Conservation (phyloP, 2,797 vertebrate genomes). For the Adrianichthys oophorus region DNA sequence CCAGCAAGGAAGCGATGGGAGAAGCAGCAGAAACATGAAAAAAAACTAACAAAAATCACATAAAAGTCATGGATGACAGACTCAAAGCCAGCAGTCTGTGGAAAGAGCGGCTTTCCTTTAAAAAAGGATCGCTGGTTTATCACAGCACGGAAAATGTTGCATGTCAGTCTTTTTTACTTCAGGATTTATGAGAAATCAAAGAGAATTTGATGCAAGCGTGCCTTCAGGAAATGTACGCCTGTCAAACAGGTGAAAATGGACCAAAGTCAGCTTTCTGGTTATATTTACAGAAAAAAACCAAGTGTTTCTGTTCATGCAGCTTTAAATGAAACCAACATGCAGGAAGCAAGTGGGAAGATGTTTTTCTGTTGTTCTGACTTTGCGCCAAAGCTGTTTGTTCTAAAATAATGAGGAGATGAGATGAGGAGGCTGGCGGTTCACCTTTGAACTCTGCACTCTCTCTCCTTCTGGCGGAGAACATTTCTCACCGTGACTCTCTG, state of each 20-base stretch:
- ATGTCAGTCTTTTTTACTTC: neutral
- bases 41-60: too few species aligned
- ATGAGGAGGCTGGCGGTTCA: conserved; percentile 46
- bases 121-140: conserved; percentile 22
- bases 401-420: conserved; percentile 49
- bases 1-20: too few species aligned
- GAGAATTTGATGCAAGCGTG: conserved; percentile 9
- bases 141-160: conserved; percentile 19
- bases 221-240: conserved; percentile 14
- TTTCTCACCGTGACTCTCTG: conserved; percentile 52
- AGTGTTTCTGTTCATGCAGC: conserved; percentile 1
- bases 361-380: conserved; percentile 26
- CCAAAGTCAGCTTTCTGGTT: conserved; percentile 4
- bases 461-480: conserved; percentile 62
- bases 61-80: too few species aligned
- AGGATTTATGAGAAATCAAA: conserved; percentile 2
- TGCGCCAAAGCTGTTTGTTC: conserved; percentile 24
- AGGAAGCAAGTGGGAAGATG: conserved; percentile 6
- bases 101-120: too few species aligned
- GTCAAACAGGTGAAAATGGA: conserved; percentile 7
- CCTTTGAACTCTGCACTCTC: conserved; percentile 46
- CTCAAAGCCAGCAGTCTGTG: too few species aligned
- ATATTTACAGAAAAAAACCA: conserved; percentile 11
- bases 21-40: too few species aligned
- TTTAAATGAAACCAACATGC: conserved; percentile 22